These are phyloP conservation scores for Sitodiplosis mosellana DNA, from an alignment of 1,140 invertebrate genomes.

Conservation along the genomic window DNA sequence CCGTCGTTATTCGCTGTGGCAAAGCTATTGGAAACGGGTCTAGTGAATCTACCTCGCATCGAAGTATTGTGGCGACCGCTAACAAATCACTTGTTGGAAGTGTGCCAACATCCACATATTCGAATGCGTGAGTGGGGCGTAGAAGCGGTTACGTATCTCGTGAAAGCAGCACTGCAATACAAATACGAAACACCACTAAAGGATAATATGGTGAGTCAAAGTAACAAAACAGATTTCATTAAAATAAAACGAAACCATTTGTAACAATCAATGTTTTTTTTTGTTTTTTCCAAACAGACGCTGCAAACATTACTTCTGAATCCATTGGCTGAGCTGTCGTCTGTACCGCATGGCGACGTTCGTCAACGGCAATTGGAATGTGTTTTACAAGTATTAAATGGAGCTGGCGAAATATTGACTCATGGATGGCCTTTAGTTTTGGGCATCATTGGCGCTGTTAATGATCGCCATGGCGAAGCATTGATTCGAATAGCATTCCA, in stretches of 20 bases:
- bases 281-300: slow-evolving; percentile 31
- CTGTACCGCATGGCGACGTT: slow-evolving; percentile 79
- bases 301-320: slow-evolving; percentile 69
- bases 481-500: slow-evolving; percentile 88
- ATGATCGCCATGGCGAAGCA: slow-evolving; percentile 79
- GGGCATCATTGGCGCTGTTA: slow-evolving; percentile 84
- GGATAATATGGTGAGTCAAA: slow-evolving; percentile 53
- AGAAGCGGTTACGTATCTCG: slow-evolving; percentile 86
- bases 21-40: slow-evolving; percentile 87
- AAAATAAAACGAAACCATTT: not conserved
- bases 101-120: slow-evolving; percentile 88
- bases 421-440: slow-evolving; percentile 91
- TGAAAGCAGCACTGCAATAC: slow-evolving; percentile 77
- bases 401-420: slow-evolving; percentile 72
- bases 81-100: slow-evolving; percentile 90
- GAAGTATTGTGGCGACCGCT: slow-evolving; percentile 91
- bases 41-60: slow-evolving; percentile 84
- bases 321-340: slow-evolving; percentile 77
- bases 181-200: slow-evolving; percentile 69
- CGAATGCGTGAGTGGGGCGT: slow-evolving; percentile 95
- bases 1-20: slow-evolving; percentile 94
- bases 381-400: slow-evolving; percentile 80
- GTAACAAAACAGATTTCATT: not conserved
- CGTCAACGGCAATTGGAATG: slow-evolving; percentile 89
- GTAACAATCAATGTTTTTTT: slow-evolving; percentile 3